Base-by-base conservation (phyloP, 2,888 invertebrate species). In the Noctuana brunneofusca region DNA sequence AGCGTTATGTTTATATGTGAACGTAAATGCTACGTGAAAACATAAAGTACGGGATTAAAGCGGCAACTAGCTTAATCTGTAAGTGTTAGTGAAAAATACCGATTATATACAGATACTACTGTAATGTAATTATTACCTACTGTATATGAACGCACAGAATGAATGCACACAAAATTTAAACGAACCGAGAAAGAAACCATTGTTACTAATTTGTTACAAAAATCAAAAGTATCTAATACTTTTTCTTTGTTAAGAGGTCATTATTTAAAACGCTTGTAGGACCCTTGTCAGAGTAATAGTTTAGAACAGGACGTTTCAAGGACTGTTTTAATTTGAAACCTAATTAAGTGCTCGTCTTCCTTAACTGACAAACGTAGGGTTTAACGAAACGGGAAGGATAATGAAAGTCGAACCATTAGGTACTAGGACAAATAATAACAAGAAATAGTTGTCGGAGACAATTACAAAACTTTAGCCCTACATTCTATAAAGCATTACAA, bases 381-480 rank as follows among this genome's bases (percentile, higher is more conserved):
- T 12, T 27, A 0, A 24, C 16, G 18, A 27, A 54, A 54, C 24
- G n/a, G 38, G n/a, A 43, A 43, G 18, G 1, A 18, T n/a, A 38
- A 38, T 4, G 38, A 38, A 38, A 38, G 1, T 38, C 14, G 2
- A 38, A 38, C 3, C 38, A n/a, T 38, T 38, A n/a, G n/a, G n/a
- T n/a, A n/a, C 3, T n/a, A 3, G 2, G 12, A 38, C n/a, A 38
- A 38, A 38, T 14, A 38, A 12, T 12, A 38, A 2, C 38, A 38
- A 38, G 0, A 30, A 30, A 30, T 3, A 9, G 3, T 5, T 1
- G 12, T 1, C 3, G 35, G 9, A 35, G 9, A 35, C 12, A 27
- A 27, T 8, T 27, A 27, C 8, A 38, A 20, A 54, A 54, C 41
- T 54, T 54, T 54, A 27, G 48, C 53, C 48, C 50, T 53, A 53